A percentile compares a stretch with the other conserved stretches of the same genome.
Conservation (phyloP, 2,797 vertebrate species). For the Prionace glauca region DNA sequence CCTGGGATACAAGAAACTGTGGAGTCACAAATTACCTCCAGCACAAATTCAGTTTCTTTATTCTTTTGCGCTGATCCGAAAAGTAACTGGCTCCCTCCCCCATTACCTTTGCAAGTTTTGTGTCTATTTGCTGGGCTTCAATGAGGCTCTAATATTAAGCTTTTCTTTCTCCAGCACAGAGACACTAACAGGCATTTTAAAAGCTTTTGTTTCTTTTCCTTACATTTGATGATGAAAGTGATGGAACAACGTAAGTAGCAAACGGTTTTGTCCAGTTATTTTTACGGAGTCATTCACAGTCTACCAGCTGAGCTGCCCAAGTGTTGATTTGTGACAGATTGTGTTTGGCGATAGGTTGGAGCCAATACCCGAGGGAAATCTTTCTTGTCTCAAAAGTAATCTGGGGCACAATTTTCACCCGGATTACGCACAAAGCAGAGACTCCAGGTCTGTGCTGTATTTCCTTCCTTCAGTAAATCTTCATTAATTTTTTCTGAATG, state of each 20-base stretch:
- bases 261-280: not conserved
- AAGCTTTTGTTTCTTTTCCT: not conserved
- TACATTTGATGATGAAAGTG: not conserved
- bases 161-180: not conserved
- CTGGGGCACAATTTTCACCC: not conserved
- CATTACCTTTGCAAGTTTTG: not conserved
- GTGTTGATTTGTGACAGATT: not conserved
- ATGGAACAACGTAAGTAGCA: not conserved
- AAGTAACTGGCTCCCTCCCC: not conserved
- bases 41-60: not conserved
- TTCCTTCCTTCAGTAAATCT: not conserved
- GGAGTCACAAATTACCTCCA: not conserved
- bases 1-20: too few species aligned
- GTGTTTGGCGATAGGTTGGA: not conserved
- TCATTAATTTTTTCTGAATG: not conserved
- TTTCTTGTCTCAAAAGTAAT: not conserved
- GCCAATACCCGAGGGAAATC: not conserved
- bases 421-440: not conserved
- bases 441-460: not conserved
- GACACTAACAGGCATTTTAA: not conserved
- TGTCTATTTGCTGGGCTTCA: not conserved
- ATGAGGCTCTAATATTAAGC: not conserved
- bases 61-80: not conserved
- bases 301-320: not conserved
- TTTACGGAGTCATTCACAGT: not conserved